A percentile compares a stretch with the other conserved stretches of the same genome.
phyloP scores from a whole-genome alignment of 2,113 vertebrate species.

The Penelope pileata region DNA sequence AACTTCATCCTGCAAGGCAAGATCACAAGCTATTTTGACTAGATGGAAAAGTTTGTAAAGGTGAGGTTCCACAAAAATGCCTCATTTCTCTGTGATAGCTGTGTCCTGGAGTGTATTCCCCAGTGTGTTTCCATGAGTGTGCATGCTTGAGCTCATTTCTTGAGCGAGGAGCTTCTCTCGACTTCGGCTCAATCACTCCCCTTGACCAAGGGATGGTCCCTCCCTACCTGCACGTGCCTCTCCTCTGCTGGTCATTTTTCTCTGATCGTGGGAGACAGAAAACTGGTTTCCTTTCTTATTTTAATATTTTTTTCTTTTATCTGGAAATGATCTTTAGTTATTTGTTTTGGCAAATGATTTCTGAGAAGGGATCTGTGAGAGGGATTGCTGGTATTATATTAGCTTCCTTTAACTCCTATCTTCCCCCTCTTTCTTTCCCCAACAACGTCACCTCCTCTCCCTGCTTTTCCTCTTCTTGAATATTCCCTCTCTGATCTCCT shows the following conservation, averaged over 20 bases:
- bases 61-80: not conserved
- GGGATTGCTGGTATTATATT: not conserved
- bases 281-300: not conserved
- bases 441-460: not conserved
- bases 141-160: not conserved
- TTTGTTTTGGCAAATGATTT: conserved; percentile 27
- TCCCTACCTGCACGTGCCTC: not conserved
- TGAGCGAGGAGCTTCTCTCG: not conserved
- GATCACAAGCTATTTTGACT: not conserved
- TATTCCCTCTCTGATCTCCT: not conserved
- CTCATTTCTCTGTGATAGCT: not conserved
- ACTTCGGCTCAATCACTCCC: not conserved
- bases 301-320: not conserved
- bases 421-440: not conserved
- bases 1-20: not conserved
- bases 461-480: not conserved
- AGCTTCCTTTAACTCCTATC: not conserved
- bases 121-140: not conserved
- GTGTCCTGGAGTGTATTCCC: not conserved
- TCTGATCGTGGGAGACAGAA: not conserved
- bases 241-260: not conserved
- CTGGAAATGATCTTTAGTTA: not conserved
- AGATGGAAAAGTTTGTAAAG: not conserved
- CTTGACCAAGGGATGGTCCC: not conserved
- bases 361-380: not conserved